Evolutionary conservation across 2,888 invertebrate species (phyloP).

Genomic region (Drosophila affinis): DNA sequence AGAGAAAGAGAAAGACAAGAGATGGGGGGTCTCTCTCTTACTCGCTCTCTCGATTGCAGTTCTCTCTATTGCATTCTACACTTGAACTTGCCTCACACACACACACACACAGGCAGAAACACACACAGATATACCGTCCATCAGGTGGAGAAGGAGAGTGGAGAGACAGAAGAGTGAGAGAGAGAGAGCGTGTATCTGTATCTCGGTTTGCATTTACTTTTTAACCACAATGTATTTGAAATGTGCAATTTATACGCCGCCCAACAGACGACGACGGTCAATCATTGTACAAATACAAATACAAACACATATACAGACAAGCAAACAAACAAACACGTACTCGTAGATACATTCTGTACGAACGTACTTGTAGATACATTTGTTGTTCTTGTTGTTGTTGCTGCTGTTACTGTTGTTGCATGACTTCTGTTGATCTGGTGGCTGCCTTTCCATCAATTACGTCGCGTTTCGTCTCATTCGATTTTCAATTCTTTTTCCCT

Average conservation of each 20-base stretch:
- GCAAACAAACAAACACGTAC: constrained; percentile 7
- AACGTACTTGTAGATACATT: constrained; percentile 8
- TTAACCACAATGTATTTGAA: constrained; percentile 78
- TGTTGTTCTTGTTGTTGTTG: constrained; percentile 26
- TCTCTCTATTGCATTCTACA: constrained; percentile 75
- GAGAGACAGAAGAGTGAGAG: neutral
- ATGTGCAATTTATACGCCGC: constrained; percentile 76
- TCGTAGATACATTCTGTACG: constrained; percentile 1
- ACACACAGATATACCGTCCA: constrained; percentile 1
- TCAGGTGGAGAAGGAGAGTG: neutral
- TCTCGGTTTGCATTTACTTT: constrained; percentile 70
- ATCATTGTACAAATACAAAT: constrained; percentile 1
- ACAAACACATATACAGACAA: neutral
- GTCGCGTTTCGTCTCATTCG: constrained; percentile 43
- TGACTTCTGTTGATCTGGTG: constrained; percentile 49
- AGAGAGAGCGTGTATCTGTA: constrained; percentile 43
- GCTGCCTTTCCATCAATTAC: constrained; percentile 62
- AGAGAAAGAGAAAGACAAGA: constrained; percentile 6
- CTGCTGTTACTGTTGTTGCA: constrained; percentile 29
- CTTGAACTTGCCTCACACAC: constrained; percentile 75
- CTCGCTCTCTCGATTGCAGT: constrained; percentile 49
- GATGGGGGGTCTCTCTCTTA: constrained; percentile 11
- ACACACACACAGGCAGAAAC: constrained; percentile 6
- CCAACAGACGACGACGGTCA: constrained; percentile 25
- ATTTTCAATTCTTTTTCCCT: constrained; percentile 1